A percentile compares a stretch with the other conserved stretches of the same genome.
These are phyloP conservation scores for Iphiclides podalirius DNA, from an alignment of 2,888 invertebrate species.

Conservation along the genomic window DNA sequence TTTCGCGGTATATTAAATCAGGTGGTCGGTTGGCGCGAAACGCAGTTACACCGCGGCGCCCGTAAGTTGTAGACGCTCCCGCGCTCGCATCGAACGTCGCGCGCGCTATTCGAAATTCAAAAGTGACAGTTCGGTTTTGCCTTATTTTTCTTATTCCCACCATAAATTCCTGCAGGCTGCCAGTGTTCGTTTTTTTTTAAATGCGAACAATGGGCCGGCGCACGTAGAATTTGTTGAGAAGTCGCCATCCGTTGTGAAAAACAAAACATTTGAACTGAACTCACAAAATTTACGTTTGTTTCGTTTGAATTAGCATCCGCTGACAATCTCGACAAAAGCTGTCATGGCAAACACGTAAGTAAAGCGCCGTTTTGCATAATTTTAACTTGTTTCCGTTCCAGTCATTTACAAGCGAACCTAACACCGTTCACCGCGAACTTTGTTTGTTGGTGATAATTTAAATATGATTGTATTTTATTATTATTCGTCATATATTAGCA, in stretches of 20 bases:
- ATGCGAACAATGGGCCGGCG: constrained; percentile 38
- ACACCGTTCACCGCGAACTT: constrained; percentile 3
- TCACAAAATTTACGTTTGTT: constrained; percentile 27
- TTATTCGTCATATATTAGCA: too few relatives aligned
- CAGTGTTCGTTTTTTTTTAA: constrained; percentile 32
- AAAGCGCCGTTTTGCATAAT: constrained; percentile 37
- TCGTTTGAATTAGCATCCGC: constrained; percentile 33
- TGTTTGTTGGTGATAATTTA: too few relatives aligned
- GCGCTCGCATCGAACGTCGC: constrained; percentile 40
- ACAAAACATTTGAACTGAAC: constrained; percentile 19
- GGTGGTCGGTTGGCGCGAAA: constrained; percentile 39
- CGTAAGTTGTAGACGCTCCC: constrained; percentile 40
- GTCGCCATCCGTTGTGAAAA: constrained; percentile 3
- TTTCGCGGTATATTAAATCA: constrained; percentile 42
- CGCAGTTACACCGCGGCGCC: constrained; percentile 47
- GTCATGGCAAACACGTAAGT: constrained; percentile 52
- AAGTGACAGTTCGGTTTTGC: constrained; percentile 40
- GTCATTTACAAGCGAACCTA: background rate
- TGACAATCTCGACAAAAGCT: constrained; percentile 37
- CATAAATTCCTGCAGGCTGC: constrained; percentile 27
- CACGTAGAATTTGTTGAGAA: constrained; percentile 3
- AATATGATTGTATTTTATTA: too few relatives aligned
- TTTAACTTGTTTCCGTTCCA: constrained; percentile 11
- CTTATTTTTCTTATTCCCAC: constrained; percentile 25
- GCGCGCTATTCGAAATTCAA: constrained; percentile 36